Conservation (phyloP, 1,140 invertebrate species). For the Pseudomyrmex dendroicus region DNA sequence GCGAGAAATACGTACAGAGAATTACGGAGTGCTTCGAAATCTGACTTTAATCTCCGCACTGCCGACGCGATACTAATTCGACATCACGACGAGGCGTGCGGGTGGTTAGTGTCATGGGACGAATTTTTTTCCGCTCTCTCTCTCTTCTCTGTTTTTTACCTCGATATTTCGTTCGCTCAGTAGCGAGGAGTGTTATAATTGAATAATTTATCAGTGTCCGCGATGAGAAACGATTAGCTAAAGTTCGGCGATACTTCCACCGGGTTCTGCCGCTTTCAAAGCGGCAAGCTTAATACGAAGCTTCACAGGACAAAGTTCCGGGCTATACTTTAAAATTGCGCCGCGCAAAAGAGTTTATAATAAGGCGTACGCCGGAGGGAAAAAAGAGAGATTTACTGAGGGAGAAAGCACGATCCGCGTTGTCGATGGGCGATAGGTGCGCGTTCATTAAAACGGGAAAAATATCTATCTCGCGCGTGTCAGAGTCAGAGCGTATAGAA, state of each 20-base stretch:
- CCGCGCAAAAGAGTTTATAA: constrained; percentile 61
- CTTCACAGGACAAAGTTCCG: not conserved
- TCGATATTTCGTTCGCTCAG: constrained; percentile 10
- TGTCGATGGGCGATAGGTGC: constrained; percentile 30
- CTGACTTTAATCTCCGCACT: constrained; percentile 59
- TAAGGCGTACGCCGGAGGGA: constrained; percentile 30
- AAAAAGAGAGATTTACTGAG: constrained; percentile 36
- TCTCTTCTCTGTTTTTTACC: not conserved
- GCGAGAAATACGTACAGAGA: constrained; percentile 68
- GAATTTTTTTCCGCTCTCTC: not conserved
- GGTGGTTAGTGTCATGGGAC: not conserved
- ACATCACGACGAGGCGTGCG: constrained; percentile 8
- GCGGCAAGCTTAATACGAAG: constrained; percentile 38
- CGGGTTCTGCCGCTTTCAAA: constrained; percentile 34
- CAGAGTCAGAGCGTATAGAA: not conserved
- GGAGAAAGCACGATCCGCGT: not conserved
- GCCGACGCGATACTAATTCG: constrained; percentile 30
- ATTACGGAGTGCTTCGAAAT: constrained; percentile 59
- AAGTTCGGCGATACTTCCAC: constrained; percentile 56
- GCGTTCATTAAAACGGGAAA: constrained; percentile 65
- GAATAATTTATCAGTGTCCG: constrained; percentile 52
- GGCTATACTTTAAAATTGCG: constrained; percentile 64
- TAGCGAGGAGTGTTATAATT: constrained; percentile 32
- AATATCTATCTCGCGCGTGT: not conserved
- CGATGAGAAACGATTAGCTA: constrained; percentile 56